Conservation (phyloP, 2,888 invertebrate genomes). For the Punctoribates punctum region DNA sequence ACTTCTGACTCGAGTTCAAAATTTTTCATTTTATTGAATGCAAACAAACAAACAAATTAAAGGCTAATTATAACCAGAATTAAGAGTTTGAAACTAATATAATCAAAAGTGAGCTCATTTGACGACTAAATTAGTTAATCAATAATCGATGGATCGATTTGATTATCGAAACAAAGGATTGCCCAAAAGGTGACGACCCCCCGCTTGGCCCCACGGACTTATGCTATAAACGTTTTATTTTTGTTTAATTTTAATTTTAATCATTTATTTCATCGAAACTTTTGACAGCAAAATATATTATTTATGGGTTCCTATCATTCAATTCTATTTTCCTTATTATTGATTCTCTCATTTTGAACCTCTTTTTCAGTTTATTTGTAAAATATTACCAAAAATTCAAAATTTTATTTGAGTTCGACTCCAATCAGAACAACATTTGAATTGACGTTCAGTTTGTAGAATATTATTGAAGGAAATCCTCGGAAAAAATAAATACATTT, state of each 20-base stretch:
- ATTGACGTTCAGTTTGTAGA: too few species aligned
- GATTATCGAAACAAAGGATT: slow-evolving; percentile 17
- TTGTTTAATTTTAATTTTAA: slow-evolving; percentile 13
- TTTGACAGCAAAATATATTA: slow-evolving; percentile 15
- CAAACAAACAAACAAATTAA: background rate
- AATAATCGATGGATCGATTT: background rate
- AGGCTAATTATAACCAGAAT: background rate
- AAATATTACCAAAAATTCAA: background rate
- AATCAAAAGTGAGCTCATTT: background rate
- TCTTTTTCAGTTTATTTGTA: background rate
- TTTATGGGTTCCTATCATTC: slow-evolving; percentile 16
- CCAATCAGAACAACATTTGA: background rate
- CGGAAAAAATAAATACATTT: too few species aligned
- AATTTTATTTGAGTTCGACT: background rate
- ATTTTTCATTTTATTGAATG: background rate
- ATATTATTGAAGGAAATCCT: too few species aligned
- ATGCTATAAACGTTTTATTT: slow-evolving; percentile 25
- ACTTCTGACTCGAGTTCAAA: background rate
- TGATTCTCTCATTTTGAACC: background rate
- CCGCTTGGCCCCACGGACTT: slow-evolving; percentile 30
- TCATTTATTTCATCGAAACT: background rate
- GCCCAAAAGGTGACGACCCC: slow-evolving; percentile 29
- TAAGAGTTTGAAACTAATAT: background rate
- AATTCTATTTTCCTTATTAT: background rate
- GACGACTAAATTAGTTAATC: background rate